phyloP scores from a whole-genome alignment of 2,113 vertebrate genomes.

The Oreocharis arfaki region DNA sequence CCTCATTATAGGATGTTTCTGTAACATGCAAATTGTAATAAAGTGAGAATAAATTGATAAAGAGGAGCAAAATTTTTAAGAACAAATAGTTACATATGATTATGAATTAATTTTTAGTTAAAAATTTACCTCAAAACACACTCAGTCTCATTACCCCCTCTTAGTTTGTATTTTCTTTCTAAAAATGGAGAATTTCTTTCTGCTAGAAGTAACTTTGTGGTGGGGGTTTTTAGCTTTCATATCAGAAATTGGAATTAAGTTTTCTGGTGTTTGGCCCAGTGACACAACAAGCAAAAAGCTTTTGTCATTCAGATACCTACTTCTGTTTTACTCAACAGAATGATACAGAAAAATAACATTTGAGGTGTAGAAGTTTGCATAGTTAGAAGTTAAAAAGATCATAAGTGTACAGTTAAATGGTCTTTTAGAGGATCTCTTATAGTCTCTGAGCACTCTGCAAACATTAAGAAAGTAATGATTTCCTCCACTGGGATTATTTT shows the following conservation, averaged over 20 bases:
- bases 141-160: not conserved
- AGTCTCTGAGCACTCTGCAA: not conserved
- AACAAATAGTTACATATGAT: not conserved
- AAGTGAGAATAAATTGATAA: not conserved
- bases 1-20: not conserved
- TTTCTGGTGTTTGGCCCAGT: not conserved
- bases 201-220: not conserved
- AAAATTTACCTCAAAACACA: not conserved
- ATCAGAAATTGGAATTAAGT: not conserved
- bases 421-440: not conserved
- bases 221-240: not conserved
- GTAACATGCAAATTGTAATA: not conserved
- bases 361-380: not conserved
- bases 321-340: not conserved
- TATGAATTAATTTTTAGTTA: not conserved
- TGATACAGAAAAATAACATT: not conserved
- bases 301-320: not conserved
- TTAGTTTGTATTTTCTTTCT: not conserved
- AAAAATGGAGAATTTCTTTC: not conserved
- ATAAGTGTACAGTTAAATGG: not conserved
- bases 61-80: not conserved
- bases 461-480: not conserved
- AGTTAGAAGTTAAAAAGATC: not conserved
- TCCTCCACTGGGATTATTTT: not conserved
- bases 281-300: not conserved